phyloP scores from a whole-genome alignment of 1,140 invertebrate genomes.

The Pemphigus obesinymphae region DNA sequence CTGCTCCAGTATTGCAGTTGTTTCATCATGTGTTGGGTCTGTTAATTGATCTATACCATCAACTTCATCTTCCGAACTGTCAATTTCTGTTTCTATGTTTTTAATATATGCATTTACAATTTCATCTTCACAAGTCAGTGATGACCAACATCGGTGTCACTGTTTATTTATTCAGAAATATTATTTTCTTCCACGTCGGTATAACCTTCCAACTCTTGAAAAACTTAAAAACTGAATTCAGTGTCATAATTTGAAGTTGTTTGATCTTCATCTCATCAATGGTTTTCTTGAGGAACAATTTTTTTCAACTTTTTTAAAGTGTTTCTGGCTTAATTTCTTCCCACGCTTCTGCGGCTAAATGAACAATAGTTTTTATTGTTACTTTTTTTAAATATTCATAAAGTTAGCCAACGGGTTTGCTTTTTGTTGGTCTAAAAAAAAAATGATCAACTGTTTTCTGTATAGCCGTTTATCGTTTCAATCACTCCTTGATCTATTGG shows the following conservation, averaged over 20 bases:
- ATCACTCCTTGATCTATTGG: conserved; percentile 55
- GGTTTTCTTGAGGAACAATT: neutral
- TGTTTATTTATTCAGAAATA: neutral
- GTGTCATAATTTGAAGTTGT: neutral
- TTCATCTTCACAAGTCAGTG: conserved; percentile 1
- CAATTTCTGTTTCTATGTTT: neutral
- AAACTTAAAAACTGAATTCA: conserved; percentile 1
- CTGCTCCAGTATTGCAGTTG: neutral
- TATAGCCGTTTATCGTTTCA: conserved; percentile 48
- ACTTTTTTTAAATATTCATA: conserved; percentile 16
- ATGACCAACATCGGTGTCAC: conserved; percentile 4
- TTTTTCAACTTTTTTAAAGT: neutral
- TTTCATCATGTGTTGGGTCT: neutral
- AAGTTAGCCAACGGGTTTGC: conserved; percentile 15
- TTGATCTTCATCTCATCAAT: conserved; percentile 3
- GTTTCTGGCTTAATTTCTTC: neutral
- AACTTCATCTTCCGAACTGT: neutral
- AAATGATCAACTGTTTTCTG: conserved; percentile 47
- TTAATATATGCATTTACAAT: neutral
- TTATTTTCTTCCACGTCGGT: neutral
- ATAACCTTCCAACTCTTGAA: conserved; percentile 9
- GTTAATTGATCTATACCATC: neutral
- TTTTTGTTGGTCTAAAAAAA: conserved; percentile 13
- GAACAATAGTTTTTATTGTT: conserved; percentile 2
- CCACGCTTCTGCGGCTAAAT: neutral